phyloP scores from a whole-genome alignment of 2,888 invertebrate genomes.

The Corythucha ciliata region DNA sequence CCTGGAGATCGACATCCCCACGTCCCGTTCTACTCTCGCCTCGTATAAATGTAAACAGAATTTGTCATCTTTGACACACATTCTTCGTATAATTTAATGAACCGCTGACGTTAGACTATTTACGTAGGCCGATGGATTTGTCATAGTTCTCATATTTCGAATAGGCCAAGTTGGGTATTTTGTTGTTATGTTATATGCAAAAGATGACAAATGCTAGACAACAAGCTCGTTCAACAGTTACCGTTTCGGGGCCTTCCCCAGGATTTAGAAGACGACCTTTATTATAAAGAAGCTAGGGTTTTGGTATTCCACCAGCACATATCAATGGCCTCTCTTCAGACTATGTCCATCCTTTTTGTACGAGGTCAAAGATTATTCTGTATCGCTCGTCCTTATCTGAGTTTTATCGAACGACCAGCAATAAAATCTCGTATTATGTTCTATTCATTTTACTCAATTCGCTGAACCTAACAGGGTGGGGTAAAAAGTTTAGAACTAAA shows the following conservation, averaged over 20 bases:
- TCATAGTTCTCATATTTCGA: too few relatives aligned
- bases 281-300: conserved; percentile 2
- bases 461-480: background rate
- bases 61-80: background rate
- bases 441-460: conserved; percentile 11
- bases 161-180: too few relatives aligned
- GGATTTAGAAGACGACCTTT: too few relatives aligned
- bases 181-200: too few relatives aligned
- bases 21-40: too few relatives aligned
- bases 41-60: too few relatives aligned
- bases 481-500: conserved; percentile 2
- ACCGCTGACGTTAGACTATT: too few relatives aligned
- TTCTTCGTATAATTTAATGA: background rate
- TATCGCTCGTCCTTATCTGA: conserved; percentile 10
- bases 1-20: too few relatives aligned
- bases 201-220: too few relatives aligned
- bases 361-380: conserved; percentile 19
- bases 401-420: conserved; percentile 10
- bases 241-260: too few relatives aligned
- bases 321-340: conserved; percentile 15
- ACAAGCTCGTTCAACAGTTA: too few relatives aligned
- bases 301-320: conserved; percentile 9
- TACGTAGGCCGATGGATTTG: too few relatives aligned
- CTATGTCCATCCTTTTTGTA: conserved; percentile 9
- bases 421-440: conserved; percentile 14